These are phyloP conservation scores for Hylyphantes graminicola DNA, from an alignment of 1,140 invertebrate species.

Conservation along the genomic window DNA sequence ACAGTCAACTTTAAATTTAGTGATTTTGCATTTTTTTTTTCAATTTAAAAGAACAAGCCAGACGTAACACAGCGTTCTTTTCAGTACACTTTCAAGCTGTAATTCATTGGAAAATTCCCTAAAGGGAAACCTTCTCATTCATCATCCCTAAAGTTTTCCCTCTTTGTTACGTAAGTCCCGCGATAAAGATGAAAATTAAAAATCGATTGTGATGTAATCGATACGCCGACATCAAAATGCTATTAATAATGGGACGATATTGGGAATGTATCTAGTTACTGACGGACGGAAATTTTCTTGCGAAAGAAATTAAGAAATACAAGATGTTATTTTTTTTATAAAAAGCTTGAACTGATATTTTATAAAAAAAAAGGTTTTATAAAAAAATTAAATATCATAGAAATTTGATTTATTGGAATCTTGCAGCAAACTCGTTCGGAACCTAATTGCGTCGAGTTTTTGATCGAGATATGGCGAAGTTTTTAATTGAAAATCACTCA, in stretches of 20 bases:
- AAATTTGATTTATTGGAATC: conserved; percentile 20
- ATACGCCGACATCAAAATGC: conserved; percentile 39
- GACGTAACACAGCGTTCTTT: too few relatives aligned
- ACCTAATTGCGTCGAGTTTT: conserved; percentile 32
- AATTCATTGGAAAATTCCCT: conserved; percentile 38
- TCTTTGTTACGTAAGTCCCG: background rate
- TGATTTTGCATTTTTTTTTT: too few relatives aligned
- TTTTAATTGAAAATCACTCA: conserved; percentile 31
- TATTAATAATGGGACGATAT: conserved; percentile 39
- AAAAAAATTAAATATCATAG: conserved; percentile 8
- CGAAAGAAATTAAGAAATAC: conserved; percentile 10
- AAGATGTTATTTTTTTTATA: background rate
- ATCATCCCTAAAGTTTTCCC: conserved; percentile 25
- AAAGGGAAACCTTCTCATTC: conserved; percentile 4
- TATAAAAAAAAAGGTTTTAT: background rate
- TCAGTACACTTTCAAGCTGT: background rate
- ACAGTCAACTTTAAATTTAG: too few relatives aligned
- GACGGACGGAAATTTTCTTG: background rate
- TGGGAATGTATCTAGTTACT: conserved; percentile 22
- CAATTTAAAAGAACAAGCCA: too few relatives aligned
- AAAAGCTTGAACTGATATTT: background rate
- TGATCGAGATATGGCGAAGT: conserved; percentile 5
- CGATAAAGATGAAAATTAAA: conserved; percentile 41
- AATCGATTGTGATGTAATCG: conserved; percentile 34
- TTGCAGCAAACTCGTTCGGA: background rate